Base-by-base conservation (phyloP, 2,113 vertebrate genomes). In the Ptychochromis oligacanthus region DNA sequence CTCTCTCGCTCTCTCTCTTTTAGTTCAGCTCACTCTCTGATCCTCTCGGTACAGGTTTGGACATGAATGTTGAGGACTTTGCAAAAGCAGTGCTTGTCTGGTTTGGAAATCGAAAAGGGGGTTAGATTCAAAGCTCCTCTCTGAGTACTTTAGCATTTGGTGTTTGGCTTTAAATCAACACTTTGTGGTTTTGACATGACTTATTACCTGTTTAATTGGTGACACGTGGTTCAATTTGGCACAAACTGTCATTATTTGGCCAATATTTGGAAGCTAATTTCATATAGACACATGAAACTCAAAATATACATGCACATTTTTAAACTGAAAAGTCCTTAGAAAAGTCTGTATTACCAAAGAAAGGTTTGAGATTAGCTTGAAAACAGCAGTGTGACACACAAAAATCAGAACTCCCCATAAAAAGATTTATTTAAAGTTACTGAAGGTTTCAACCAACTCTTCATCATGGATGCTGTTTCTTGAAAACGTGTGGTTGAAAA, bases 11-110 rank as follows among this genome's bases (percentile, higher is more conserved):
- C 65, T 60, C 65, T 70, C 74, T 28, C 58, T 82, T 55, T 54
- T 11, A 15, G 62, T 43, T 36, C 20, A 62, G 60, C 75, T 49
- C 24, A 2, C 70, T 65, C 67, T 72, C 61, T 90, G 84, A 87
- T 85, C 77, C 57, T 57, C 49, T n/a, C 5, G 10, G 9, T 57
- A 77, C 91, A 92, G 75, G 91, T 93, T 60, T 57, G 80, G 84
- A 86, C 91, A 85, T 26, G 88, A 82, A 20, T 13, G 18, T 4
- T 0, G 24, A 81, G 65, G 57, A 75, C 70, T 60, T 80, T 72
- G 18, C 46, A 72, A 72, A 54, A 54, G 67, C n/a, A 72, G 67
- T 46, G 67, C 67, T 72, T 74, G 87, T 86, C 65, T 87, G 78
- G 52, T 67, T 79, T 85, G 52, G 76, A 79, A 88, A 75, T n/a